Base-by-base conservation (phyloP, 1,140 invertebrate genomes). In the Penaeus japonicus region DNA sequence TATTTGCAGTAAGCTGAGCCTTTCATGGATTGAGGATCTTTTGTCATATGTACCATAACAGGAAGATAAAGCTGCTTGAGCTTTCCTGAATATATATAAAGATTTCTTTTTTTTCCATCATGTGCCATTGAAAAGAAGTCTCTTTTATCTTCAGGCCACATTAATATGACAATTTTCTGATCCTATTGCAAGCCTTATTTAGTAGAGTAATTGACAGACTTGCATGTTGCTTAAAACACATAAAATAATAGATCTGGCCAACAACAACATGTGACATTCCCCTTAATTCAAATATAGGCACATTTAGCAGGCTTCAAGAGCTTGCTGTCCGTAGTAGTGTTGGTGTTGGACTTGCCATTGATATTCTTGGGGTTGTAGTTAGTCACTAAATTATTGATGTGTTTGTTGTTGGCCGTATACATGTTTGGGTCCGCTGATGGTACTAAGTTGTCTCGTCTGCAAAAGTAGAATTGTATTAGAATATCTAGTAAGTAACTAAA, bases 351-450 rank as follows among this genome's bases (percentile, higher is more conserved):
- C 81, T 90, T 90, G 47, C 90, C 90, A 80, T 90, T 90, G 65
- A 90, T 90, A 62, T 90, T 90, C 78, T 90, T 90, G 32, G 90
- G 90, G 47, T 90, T 90, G 65, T 89, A 90, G 70, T 89, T 90
- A 22, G 90, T 90, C 62, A 90, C 90, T 59, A 90, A 85, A 77
- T 90, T 90, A 70, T 90, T 90, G 88, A 89, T 89, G 27, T 90
- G 90, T 78, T 90, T 90, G 85, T 89, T 90, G 90, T 90, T 89
- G 77, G 90, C 89, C 82, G 89, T 89, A 57, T 90, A 90, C 90
- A 90, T 90, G 85, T 90, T 90, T 82, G 90, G 90, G 85, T 90
- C 90, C 30, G 90, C 90, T 57, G 90, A 30, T 32, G 82, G 86
- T 57, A 85, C 86, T 39, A 90, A 54, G 73, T 90, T 90, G 80